A percentile compares a stretch with the other conserved stretches of the same genome.
Conservation (phyloP, 2,797 vertebrate species). For the Caiman crocodilus region DNA sequence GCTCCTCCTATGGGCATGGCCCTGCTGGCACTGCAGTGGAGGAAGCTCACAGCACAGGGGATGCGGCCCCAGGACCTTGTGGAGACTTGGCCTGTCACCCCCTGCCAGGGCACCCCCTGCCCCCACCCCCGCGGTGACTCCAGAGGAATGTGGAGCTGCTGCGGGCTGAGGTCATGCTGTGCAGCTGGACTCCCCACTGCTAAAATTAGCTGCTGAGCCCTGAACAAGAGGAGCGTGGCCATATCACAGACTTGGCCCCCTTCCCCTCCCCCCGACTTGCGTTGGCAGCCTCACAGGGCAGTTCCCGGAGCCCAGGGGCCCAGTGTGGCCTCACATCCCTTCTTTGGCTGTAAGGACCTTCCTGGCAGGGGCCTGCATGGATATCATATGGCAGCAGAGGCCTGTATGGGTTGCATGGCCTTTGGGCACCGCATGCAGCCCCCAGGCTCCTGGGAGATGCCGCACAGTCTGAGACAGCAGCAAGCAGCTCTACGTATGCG, state of each 20-base stretch:
- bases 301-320: slow-evolving; percentile 52
- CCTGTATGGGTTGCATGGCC: too few species aligned
- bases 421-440: too few species aligned
- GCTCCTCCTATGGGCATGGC: background rate
- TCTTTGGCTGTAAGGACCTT: too few species aligned
- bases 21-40: background rate
- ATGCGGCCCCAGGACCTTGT: background rate
- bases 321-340: too few species aligned
- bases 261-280: slow-evolving; percentile 37
- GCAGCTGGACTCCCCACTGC: slow-evolving; percentile 10
- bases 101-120: background rate
- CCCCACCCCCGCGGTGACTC: background rate
- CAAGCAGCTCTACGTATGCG: too few species aligned
- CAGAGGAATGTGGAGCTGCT: fast-evolving
- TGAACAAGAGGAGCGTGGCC: background rate
- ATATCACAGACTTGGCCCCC: slow-evolving; percentile 49
- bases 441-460: too few species aligned
- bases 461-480: too few species aligned
- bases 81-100: background rate
- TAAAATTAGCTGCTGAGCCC: slow-evolving; percentile 49
- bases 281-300: slow-evolving; percentile 47
- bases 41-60: too few species aligned
- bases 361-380: too few species aligned
- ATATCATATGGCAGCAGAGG: too few species aligned
- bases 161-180: background rate